Conservation (phyloP, 2,113 vertebrate species). For the Heliornis fulica region DNA sequence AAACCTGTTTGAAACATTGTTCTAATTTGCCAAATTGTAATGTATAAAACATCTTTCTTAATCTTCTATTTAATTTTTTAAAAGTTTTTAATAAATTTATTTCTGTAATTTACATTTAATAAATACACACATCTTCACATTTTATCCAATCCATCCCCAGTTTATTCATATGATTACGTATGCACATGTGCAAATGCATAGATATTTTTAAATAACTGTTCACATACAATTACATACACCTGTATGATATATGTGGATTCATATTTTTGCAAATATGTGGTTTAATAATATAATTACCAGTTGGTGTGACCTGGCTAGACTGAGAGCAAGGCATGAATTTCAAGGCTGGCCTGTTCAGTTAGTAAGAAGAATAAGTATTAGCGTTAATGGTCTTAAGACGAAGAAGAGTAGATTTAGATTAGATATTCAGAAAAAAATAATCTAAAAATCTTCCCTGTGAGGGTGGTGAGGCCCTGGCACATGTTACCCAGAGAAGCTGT, state of each 20-base stretch:
- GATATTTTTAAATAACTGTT: neutral
- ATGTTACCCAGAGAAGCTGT: no score
- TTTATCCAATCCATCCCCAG: neutral
- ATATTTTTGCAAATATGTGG: neutral
- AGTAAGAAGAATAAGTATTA: neutral
- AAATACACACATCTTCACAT: rapidly evolving
- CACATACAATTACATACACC: neutral
- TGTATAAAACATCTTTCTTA: neutral
- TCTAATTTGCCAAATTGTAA: neutral
- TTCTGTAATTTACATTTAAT: neutral
- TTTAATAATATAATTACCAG: neutral
- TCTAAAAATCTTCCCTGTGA: no score
- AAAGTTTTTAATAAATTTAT: neutral
- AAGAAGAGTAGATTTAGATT: no score
- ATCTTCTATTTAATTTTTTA: neutral
- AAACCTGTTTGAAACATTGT: neutral
- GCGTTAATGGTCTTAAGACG: no score
- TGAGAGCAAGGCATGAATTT: neutral
- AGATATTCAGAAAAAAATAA: no score
- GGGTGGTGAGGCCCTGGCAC: no score
- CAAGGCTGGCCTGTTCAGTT: no score
- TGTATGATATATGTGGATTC: neutral
- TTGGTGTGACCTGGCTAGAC: neutral
- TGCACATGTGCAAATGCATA: neutral
- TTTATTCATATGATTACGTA: neutral